Base-by-base conservation (phyloP, 2,888 invertebrate species). In the Aleiodes alternator region DNA sequence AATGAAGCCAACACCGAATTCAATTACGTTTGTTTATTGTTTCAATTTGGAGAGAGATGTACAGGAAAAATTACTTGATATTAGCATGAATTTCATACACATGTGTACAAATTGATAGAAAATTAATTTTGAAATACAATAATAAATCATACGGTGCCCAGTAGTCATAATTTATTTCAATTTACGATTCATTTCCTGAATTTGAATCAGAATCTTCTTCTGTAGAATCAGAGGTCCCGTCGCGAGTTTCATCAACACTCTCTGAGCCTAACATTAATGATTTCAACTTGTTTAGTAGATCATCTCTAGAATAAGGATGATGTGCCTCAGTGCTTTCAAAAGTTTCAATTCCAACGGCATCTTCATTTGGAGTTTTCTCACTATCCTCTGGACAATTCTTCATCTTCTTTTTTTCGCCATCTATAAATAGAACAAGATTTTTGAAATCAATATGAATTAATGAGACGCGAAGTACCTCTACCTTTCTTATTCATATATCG, bases 401-500 rank as follows among this genome's bases (percentile, higher is more conserved):
- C 11, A 9, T 71, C 57, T 31, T 31, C 69, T 73, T 76, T 16
- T 75, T 80, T 43, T 23, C 73, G 11, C 69, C 69, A 23, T 56
- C 78, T 79, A 64, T 7, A 75, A 76, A 43, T 56, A 70, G n/a
- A 38, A 16, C 1, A 5, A 48, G 16, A n/a, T 55, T 55, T 14
- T n/a, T 31, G 9, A 5, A 68, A 6, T 34, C 55, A 51, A 59
- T 48, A 8, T 8, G 1, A 29, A 66, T 53, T 56, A 56, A 69
- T 48, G 12, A 70, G n/a, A 69, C 66, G n/a, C 48, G 29, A 34
- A 70, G 29, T 48, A 23, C 48, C 77, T 80, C 72, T 76, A 87
- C 87, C 78, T 78, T 85, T 84, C 72, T 80, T 80, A 72, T 88
- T 85, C 78, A 89, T 82, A 61, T 91, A 95, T 87, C 96, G 92